Evolutionary conservation across 2,113 vertebrate species (phyloP), one percentile per base, ranked within the genome.

Genomic region (Camelus bactrianus): DNA sequence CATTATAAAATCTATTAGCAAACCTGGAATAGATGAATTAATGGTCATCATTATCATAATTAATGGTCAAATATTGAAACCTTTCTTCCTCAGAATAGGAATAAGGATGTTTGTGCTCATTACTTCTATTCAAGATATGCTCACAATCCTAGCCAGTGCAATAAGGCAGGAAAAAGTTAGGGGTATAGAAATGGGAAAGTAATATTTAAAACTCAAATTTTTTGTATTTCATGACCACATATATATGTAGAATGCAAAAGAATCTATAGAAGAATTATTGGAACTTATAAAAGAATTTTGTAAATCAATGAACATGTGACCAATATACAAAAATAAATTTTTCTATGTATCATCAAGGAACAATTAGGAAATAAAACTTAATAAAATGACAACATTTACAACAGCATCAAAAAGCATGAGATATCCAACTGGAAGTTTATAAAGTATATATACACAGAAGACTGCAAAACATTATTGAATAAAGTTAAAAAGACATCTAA

Each of bases 291-390:
- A 70, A 83, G 14, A 92, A 54, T 38, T 58, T 80, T 52, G 3
- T 75, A 64, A 85, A 60, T 80, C 16, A 28, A 16, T 72, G 10
- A 30, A 69, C 11, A 35, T 50, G 26, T 58, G 70, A 58, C 17
- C 54, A 82, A 75, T 56, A 89, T 54, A 60, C 32, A 88, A 95
- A 81, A 81, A 56, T 26, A 76, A 14, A 5, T 58, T 79, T 42
- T 80, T 90, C 28, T 67, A 2, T 64, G 58, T 13, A 35, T 8
- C n/a, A 56, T 38, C 50, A 73, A 87, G 42, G 93, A 84, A 69
- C 48, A 75, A 89, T 65, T 73, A 72, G 28, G 56, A 97, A 89
- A 83, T 90, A 52, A 96, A 95, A 91, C 19, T 79, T 30, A 75
- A 52, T 90, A 73, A 52, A 67, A 86, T 73, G 14, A 52, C 1